Conservation (phyloP, 2,797 vertebrate species). For the Coendou prehensilis region DNA sequence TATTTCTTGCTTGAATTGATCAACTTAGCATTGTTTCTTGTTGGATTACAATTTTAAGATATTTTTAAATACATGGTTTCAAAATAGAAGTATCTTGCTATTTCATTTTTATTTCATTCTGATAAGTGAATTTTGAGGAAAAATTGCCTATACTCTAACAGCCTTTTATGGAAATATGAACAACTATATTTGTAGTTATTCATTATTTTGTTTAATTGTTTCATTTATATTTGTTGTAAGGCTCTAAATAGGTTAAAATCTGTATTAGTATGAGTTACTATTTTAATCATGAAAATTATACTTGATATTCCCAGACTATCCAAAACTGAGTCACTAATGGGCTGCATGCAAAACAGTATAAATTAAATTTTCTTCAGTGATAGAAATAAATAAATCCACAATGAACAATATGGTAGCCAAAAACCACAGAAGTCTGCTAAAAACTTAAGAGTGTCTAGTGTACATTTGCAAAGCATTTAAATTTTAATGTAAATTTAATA, state of each 20-base stretch:
- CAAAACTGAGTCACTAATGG: neutral
- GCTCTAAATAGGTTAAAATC: neutral
- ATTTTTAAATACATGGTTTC: neutral
- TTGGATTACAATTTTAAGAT: neutral
- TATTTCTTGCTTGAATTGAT: constrained; percentile 16
- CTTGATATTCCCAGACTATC: neutral
- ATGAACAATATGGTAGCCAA: neutral
- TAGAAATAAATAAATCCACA: neutral
- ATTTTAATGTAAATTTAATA: neutral
- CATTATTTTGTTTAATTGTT: neutral
- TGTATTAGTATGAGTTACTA: neutral
- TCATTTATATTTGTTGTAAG: neutral
- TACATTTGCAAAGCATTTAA: neutral
- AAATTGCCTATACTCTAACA: neutral
- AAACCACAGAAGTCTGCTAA: neutral
- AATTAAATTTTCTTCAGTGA: neutral
- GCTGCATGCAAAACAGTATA: neutral
- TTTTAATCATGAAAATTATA: constrained; percentile 34
- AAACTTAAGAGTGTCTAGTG: neutral
- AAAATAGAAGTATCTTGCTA: neutral
- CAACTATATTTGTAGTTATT: neutral
- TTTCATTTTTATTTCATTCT: neutral
- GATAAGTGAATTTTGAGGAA: neutral
- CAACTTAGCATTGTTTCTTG: neutral
- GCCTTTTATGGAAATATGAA: neutral